Base-by-base conservation (phyloP, 30 jellyfish, hydroid and myxozoan genomes). In the Mastigias papua region DNA sequence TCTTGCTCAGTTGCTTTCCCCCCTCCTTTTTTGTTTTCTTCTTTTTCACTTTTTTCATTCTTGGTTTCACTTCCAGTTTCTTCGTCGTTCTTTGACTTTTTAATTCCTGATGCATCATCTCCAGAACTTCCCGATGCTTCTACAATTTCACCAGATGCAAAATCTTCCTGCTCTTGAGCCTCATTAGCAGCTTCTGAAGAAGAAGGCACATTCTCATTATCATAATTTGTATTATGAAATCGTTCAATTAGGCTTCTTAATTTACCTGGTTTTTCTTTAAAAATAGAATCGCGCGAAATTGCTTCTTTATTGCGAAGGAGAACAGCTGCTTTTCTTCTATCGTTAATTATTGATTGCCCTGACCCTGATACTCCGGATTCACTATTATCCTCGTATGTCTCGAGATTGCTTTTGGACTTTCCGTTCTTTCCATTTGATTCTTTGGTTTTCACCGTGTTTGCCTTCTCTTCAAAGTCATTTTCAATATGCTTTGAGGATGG, bases 401-500 rank as follows among this genome's bases (percentile, higher is more conserved):
- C 65, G 13, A 60, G 42, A 19, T 25, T 26, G 25, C 42, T 26
- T 26, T 78, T 78, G 5, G 46, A 34, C 48, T 20, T 32, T 19
- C 9, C 22, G 6, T 16, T 37, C 31, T 78, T 61, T 17, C 30
- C 32, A 0, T 32, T 50, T 3, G 50, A 31, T 31, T 67, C 84
- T 15, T 86, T 50, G 15, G 67, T 30, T 5, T 31, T 65, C 13
- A 11, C 75, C 21, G 17, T 33, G 49, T 63, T 28, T 17, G 25
- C 80, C 6, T 86, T 62, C 3, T 61, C 68, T 28, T 21, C 60
- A 29, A 8, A 58, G 33, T 86, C 95, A 62, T 75, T 76, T 42
- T 86, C 95, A 10, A 86, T 86, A 75, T 86, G 95, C 26, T 86
- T 86, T 33, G 95, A 76, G 0, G 95, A 75, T 2, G 95, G 84